Evolutionary conservation across 2,888 invertebrate species (phyloP).

Genomic region (Pristionchus japonicus): DNA sequence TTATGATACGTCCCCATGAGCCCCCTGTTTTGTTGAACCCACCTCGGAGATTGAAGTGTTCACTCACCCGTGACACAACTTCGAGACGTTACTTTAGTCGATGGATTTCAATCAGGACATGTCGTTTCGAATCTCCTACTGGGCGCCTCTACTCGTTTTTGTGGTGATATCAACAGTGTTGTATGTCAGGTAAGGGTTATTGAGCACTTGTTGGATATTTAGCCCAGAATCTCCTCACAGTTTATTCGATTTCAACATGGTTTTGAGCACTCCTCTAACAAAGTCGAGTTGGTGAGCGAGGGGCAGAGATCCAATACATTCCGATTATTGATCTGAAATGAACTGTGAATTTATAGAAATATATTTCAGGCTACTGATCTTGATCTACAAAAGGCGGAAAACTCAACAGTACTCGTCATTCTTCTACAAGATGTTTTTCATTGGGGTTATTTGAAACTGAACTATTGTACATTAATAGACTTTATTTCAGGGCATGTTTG

Average conservation of each 20-base stretch:
- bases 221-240: too few species aligned
- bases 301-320: too few species aligned
- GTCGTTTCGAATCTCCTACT: background rate
- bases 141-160: background rate
- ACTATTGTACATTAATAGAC: background rate
- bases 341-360: background rate
- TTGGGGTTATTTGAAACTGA: background rate
- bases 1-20: background rate
- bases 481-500: background rate
- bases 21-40: background rate
- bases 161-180: background rate
- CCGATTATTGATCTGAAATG: too few species aligned
- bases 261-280: too few species aligned
- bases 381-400: background rate
- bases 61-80: background rate
- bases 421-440: slow-evolving; percentile 27
- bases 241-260: too few species aligned
- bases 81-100: background rate
- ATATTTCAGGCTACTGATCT: background rate
- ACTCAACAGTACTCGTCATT: background rate
- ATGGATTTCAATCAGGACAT: background rate
- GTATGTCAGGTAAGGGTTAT: background rate
- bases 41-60: too few species aligned
- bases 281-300: too few species aligned
- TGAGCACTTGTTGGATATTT: too few species aligned